Conservation (phyloP, 2,113 vertebrate species). For the Vulpes ferrilata region DNA sequence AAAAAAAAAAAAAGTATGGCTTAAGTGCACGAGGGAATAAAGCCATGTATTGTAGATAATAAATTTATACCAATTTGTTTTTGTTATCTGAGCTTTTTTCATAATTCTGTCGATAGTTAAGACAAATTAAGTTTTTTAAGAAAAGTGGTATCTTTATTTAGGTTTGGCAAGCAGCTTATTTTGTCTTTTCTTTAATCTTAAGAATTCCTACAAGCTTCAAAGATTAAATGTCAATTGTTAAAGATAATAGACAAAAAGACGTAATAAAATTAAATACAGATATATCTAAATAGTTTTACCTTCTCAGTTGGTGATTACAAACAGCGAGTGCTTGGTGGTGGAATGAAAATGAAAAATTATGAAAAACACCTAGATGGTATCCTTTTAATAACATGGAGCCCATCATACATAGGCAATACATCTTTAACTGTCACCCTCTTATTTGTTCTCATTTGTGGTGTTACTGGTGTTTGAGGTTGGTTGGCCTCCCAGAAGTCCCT, state of each 20-base stretch:
- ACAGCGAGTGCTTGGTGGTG: conserved; percentile 44
- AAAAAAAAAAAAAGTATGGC: not conserved
- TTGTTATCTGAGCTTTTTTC: conserved; percentile 28
- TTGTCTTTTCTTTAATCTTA: conserved; percentile 70
- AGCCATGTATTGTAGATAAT: not conserved
- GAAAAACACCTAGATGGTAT: conserved; percentile 29
- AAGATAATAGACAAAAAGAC: conserved; percentile 44
- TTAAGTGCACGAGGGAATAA: conserved; percentile 15
- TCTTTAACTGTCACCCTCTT: conserved; percentile 44
- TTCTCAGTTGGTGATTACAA: conserved; percentile 57
- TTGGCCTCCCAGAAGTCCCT: not conserved
- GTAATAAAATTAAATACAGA: conserved; percentile 45
- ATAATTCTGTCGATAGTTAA: conserved; percentile 35
- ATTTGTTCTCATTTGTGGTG: conserved; percentile 54
- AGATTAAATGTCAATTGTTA: not conserved
- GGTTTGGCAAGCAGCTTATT: conserved; percentile 32
- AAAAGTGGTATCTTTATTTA: conserved; percentile 56
- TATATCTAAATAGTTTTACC: conserved; percentile 39
- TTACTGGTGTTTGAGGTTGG: conserved; percentile 37
- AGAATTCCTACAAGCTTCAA: conserved; percentile 40
- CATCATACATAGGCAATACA: not conserved
- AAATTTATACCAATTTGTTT: conserved; percentile 35
- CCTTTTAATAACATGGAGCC: conserved; percentile 61
- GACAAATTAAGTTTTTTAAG: conserved; percentile 61
- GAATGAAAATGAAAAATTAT: conserved; percentile 62